Percentiles rank a stretch among this genome's conserved stretches.
phyloP scores from a whole-genome alignment of 2,113 vertebrate species.

The Xerus inauris region DNA sequence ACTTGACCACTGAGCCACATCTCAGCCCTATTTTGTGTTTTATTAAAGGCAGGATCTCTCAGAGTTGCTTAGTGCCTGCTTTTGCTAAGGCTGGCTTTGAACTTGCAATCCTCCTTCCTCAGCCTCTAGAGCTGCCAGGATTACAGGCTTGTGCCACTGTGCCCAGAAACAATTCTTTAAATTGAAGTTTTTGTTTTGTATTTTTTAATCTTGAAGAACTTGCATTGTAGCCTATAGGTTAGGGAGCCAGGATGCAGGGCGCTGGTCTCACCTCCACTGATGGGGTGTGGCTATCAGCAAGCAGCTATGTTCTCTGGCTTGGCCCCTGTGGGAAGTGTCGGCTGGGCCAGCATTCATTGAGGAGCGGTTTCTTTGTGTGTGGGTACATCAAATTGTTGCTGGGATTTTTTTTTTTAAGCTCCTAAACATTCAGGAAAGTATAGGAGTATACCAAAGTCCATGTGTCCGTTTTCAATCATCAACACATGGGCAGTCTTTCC shows the following conservation, averaged over 20 bases:
- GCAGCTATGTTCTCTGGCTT: not conserved
- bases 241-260: not conserved
- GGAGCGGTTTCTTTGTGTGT: no score
- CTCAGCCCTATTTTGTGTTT: no score
- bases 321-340: no score
- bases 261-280: not conserved
- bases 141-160: no score
- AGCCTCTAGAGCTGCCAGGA: no score
- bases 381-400: not conserved
- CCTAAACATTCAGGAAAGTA: not conserved
- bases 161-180: not conserved
- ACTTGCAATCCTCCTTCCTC: no score
- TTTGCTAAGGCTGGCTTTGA: no score
- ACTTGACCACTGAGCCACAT: no score
- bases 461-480: not conserved
- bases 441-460: not conserved
- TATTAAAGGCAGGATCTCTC: no score
- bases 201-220: not conserved
- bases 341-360: not conserved
- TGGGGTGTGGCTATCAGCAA: not conserved
- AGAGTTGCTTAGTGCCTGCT: no score
- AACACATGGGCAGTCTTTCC: not conserved
- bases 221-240: not conserved
- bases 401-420: not conserved
- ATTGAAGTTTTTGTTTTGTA: not conserved